These are phyloP conservation scores for Artibeus jamaicensis DNA, from an alignment of 2,797 vertebrate genomes.

Conservation along the genomic window DNA sequence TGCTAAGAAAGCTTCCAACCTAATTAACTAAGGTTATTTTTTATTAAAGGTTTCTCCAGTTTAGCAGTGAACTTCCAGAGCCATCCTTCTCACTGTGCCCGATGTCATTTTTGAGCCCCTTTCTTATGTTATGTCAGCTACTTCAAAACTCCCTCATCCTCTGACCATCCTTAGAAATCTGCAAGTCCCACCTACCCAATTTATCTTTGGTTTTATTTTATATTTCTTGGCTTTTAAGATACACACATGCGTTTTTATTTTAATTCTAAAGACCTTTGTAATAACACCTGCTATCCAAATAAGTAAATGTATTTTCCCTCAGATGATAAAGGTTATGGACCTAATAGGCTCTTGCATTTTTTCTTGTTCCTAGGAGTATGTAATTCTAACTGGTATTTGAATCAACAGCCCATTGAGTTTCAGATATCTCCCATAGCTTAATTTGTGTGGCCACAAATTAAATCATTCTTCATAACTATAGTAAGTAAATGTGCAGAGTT, in stretches of 20 bases:
- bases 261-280: neutral
- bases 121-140: neutral
- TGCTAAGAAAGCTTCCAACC: neutral
- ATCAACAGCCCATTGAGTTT: neutral
- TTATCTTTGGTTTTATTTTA: neutral
- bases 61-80: neutral
- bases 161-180: neutral
- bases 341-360: neutral
- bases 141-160: neutral
- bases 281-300: neutral
- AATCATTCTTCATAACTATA: neutral
- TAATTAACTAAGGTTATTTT: neutral
- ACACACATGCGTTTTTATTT: neutral
- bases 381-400: neutral
- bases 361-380: neutral
- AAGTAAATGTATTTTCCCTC: neutral
- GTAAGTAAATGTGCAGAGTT: neutral
- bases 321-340: neutral
- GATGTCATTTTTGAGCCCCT: neutral
- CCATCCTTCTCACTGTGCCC: neutral
- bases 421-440: neutral
- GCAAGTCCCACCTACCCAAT: neutral
- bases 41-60: neutral
- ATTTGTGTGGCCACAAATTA: neutral
- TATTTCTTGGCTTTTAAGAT: neutral